Percentiles rank a stretch among this genome's conserved stretches.
Conservation (phyloP, 2,113 vertebrate species). For the Anhinga rufa region DNA sequence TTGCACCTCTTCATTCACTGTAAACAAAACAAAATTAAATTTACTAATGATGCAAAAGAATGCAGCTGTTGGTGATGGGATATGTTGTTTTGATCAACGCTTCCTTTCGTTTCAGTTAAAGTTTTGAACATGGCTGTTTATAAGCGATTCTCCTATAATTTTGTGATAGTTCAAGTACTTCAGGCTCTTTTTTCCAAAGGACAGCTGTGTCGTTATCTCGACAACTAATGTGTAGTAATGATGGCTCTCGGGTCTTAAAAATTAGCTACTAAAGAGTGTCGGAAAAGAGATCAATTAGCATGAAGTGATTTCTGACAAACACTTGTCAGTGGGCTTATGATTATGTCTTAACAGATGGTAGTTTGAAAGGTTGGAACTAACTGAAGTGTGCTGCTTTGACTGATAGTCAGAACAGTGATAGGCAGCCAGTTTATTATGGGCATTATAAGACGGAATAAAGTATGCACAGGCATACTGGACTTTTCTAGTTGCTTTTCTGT, state of each 20-base stretch:
- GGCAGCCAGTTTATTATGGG: background rate
- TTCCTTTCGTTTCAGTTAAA: background rate
- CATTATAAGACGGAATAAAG: background rate
- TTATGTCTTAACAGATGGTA: background rate
- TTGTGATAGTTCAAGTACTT: background rate
- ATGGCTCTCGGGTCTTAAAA: background rate
- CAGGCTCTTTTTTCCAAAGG: background rate
- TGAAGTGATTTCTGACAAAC: slow-evolving; percentile 41
- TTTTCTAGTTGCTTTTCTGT: background rate
- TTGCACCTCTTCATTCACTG: background rate
- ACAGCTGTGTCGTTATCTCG: slow-evolving; percentile 23
- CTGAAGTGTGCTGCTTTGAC: background rate
- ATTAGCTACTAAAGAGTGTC: background rate
- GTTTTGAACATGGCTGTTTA: background rate
- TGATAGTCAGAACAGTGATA: background rate
- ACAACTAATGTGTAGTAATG: background rate
- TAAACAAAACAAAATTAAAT: slow-evolving; percentile 15
- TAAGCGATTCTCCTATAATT: background rate
- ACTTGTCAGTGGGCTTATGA: background rate
- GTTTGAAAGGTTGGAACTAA: background rate
- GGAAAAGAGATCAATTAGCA: background rate
- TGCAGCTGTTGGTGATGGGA: background rate
- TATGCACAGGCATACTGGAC: background rate
- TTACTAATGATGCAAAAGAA: slow-evolving; percentile 5
- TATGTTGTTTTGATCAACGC: background rate